A percentile compares a stretch with the other conserved stretches of the same genome.
phyloP scores from a whole-genome alignment of 2,888 invertebrate species.

The Sphinx pinastri region DNA sequence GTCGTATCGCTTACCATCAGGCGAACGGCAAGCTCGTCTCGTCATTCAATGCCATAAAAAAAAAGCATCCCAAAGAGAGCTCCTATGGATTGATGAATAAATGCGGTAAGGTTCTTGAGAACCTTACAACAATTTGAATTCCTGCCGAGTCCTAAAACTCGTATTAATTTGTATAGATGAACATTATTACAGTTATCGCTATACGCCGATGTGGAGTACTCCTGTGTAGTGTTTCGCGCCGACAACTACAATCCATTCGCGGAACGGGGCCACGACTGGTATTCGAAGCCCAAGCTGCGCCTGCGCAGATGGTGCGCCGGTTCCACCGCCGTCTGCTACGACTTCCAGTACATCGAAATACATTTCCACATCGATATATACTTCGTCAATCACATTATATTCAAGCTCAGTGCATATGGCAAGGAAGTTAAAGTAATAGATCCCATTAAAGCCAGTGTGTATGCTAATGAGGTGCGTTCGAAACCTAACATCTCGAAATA shows the following conservation, averaged over 20 bases:
- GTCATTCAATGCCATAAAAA: too few relatives aligned
- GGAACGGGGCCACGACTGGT: too few relatives aligned
- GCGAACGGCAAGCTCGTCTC: too few relatives aligned
- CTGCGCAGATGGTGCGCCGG: conserved; percentile 51
- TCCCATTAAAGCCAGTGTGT: conserved; percentile 31
- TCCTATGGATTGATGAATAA: too few relatives aligned
- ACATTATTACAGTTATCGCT: conserved; percentile 50
- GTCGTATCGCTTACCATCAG: too few relatives aligned
- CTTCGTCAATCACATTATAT: conserved; percentile 37
- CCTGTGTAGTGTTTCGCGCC: conserved; percentile 48
- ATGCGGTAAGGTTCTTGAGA: too few relatives aligned
- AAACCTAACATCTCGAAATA: neutral
- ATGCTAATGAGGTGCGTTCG: conserved; percentile 31
- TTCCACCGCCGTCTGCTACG: conserved; percentile 41
- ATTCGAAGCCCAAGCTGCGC: conserved; percentile 31
- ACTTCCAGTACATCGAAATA: conserved; percentile 45
- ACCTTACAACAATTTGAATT: too few relatives aligned
- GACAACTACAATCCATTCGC: conserved; percentile 31
- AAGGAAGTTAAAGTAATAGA: conserved; percentile 38
- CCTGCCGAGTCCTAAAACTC: neutral
- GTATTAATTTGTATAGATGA: neutral
- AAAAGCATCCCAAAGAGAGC: too few relatives aligned
- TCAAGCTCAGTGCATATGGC: conserved; percentile 46
- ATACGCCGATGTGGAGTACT: conserved; percentile 48
- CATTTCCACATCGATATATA: conserved; percentile 50